Evolutionary conservation across 2,113 vertebrate species (phyloP).

Genomic region (Silurus glanis): DNA sequence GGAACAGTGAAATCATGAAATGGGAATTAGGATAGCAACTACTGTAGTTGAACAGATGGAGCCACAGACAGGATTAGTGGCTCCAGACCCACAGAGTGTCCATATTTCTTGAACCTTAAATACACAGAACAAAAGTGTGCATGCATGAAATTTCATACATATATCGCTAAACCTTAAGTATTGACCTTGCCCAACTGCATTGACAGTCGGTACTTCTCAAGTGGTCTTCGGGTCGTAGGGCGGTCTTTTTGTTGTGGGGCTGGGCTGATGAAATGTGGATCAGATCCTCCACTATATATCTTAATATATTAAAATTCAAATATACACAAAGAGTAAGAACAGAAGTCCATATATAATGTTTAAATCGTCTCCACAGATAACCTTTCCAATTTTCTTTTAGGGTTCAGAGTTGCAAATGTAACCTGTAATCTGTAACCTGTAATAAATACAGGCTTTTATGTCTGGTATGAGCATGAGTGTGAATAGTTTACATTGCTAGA

Average conservation of each 20-base stretch:
- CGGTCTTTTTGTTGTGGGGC: background rate
- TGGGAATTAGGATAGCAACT: constrained; percentile 12
- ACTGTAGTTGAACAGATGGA: constrained; percentile 35
- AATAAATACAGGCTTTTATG: background rate
- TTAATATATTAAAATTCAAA: background rate
- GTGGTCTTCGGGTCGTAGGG: background rate
- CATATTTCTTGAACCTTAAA: background rate
- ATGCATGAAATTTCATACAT: background rate
- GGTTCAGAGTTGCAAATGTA: background rate
- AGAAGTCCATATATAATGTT: background rate
- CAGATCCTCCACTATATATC: background rate
- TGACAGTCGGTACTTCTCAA: background rate
- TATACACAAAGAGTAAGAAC: background rate
- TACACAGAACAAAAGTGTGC: background rate
- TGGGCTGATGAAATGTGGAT: constrained; percentile 1
- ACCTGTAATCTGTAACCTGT: background rate
- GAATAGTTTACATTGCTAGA: background rate
- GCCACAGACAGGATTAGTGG: background rate
- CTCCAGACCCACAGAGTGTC: background rate
- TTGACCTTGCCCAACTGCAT: background rate
- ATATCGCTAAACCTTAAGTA: background rate
- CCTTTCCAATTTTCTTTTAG: background rate
- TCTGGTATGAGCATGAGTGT: background rate
- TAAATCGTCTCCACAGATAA: background rate
- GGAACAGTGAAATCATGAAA: constrained; percentile 33